Evolutionary conservation across 30 jellyfish, hydroid and myxozoan genomes (phyloP), one percentile per base, ranked within the genome.

Genomic region (Nemopilema nomurai): DNA sequence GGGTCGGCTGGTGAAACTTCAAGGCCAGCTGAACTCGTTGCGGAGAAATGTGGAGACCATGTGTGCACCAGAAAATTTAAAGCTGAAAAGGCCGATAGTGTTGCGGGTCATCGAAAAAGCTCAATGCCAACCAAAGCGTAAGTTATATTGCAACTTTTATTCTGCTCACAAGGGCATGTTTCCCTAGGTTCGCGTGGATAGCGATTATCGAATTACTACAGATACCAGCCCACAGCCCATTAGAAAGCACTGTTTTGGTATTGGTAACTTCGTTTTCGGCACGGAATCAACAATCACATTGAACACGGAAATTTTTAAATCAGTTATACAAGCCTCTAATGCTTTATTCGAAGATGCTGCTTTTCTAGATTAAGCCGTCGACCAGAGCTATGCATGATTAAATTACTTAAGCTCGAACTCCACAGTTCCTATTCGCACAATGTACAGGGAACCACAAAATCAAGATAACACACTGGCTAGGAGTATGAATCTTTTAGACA

Each of bases 11-110:
- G 85, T 28, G 52, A 76, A 76, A 27, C 62, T 76, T 0, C 85
- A 76, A 53, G 26, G 41, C 29, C 85, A 76, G 62, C 53, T 76
- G 27, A 29, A 57, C 19, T 69, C 53, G 21, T 20, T 76, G 41
- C 71, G 41, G 33, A 76, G 63, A 17, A 76, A 76, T n/a, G 74
- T 76, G 18, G 85, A 76, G 24, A 76, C 71, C 22, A 21, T 76
- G 62, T 49, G 72, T n/a, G 23, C 74, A 20, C 22, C 72, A 8
- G 85, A 50, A 51, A 51, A 76, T 22, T 16, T 30, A 24, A 28
- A 4, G 63, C 74, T 41, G 28, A 51, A 25, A 4, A 25, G 23
- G 62, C 85, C 85, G 21, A 62, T 51, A 1, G 74, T 76, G 8
- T 19, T 76, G 28, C 49, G 29, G 67, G 62, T 76, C 62, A n/a